Percentiles rank a stretch among this genome's conserved stretches.
Conservation (phyloP, 2,888 invertebrate genomes). For the Phrixothrix hirtus region DNA sequence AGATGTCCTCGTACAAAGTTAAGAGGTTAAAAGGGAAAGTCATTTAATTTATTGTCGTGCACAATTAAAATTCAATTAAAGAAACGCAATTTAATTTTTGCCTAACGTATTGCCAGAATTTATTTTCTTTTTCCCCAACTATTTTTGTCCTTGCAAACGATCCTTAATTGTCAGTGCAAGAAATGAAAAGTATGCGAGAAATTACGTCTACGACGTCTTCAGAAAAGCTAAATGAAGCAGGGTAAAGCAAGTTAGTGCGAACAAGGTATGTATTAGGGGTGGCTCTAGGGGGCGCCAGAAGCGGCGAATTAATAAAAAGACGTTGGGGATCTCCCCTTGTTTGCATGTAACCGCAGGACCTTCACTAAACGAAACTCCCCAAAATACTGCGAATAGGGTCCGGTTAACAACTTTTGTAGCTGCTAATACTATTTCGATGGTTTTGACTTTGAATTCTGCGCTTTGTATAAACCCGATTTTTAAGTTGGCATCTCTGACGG, state of each 20-base stretch:
- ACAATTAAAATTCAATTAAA: too few relatives aligned
- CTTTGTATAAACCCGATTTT: too few relatives aligned
- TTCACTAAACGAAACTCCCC: slow-evolving; percentile 20
- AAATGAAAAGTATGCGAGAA: slow-evolving; percentile 10
- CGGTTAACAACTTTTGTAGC: slow-evolving; percentile 19
- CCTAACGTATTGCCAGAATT: too few relatives aligned
- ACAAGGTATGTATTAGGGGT: slow-evolving; percentile 35
- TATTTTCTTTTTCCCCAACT: background rate
- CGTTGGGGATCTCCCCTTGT: slow-evolving; percentile 39
- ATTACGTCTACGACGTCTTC: slow-evolving; percentile 12
- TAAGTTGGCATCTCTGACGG: too few relatives aligned
- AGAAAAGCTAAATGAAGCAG: slow-evolving; percentile 35
- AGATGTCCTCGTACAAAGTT: slow-evolving; percentile 26
- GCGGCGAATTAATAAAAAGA: slow-evolving; percentile 42
- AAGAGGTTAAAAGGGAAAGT: too few relatives aligned
- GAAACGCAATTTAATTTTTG: too few relatives aligned
- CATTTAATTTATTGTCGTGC: too few relatives aligned
- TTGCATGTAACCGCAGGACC: slow-evolving; percentile 40
- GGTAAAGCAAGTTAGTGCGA: slow-evolving; percentile 36
- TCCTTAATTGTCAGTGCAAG: slow-evolving; percentile 22
- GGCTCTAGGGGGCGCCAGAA: slow-evolving; percentile 25
- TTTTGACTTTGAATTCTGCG: slow-evolving; percentile 6
- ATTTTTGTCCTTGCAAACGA: slow-evolving; percentile 16
- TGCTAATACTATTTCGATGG: slow-evolving; percentile 16
- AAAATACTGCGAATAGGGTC: slow-evolving; percentile 21